phyloP scores from a whole-genome alignment of 2,113 vertebrate genomes.

The Cryptomyrus ogoouensis region DNA sequence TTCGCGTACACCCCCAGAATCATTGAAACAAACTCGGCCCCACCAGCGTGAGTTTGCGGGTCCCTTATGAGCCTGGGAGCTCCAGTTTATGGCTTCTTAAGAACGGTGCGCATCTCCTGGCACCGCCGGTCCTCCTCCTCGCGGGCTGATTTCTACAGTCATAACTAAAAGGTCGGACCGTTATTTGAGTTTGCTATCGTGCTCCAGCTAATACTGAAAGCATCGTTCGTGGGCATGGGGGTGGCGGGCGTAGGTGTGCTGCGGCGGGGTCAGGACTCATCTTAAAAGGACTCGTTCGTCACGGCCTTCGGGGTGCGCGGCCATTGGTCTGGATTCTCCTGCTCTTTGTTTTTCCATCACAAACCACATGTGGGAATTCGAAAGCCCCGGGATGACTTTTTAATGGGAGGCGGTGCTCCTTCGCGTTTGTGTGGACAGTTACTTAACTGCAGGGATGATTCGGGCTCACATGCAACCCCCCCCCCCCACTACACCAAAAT shows the following conservation, averaged over 20 bases:
- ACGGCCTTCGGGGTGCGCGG: not conserved
- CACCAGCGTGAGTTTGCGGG: not conserved
- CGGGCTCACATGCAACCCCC: not conserved
- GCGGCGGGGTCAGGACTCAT: slow-evolving; percentile 8
- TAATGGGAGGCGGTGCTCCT: not conserved
- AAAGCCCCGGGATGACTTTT: not conserved
- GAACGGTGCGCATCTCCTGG: not conserved
- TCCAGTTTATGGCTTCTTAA: not conserved
- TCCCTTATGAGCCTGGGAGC: not conserved
- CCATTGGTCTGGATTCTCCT: not conserved
- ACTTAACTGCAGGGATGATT: not conserved
- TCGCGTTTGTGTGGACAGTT: not conserved
- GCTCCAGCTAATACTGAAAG: not conserved
- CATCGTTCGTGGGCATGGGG: not conserved
- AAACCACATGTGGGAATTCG: slow-evolving; percentile 10
- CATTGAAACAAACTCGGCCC: not conserved
- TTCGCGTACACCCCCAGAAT: not conserved
- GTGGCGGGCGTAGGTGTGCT: slow-evolving; percentile 12
- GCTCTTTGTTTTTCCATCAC: slow-evolving; percentile 12
- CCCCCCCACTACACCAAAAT: not conserved
- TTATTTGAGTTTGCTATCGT: slow-evolving; percentile 11
- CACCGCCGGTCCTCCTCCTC: not conserved
- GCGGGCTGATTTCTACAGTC: slow-evolving; percentile 14
- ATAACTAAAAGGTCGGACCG: slow-evolving; percentile 24
- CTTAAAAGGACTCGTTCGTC: slow-evolving; percentile 8